Base-by-base conservation (phyloP, 2,888 invertebrate genomes). In the Coelogynopora nodosa region DNA sequence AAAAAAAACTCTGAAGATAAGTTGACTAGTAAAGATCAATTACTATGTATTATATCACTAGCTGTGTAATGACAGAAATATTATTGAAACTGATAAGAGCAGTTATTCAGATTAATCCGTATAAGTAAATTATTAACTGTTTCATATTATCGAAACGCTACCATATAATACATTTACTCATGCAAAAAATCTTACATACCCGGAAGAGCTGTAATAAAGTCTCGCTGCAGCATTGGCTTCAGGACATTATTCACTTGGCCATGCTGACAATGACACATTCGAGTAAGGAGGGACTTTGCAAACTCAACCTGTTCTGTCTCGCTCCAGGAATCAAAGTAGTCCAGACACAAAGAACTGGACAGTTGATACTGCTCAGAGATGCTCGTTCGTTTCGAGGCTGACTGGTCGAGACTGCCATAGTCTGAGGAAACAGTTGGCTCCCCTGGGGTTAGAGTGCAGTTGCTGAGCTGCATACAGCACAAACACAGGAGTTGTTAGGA, bases 261-360 rank as follows among this genome's bases (percentile, higher is more conserved):
- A 92, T 99, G 98, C 91, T 99, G 99, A 92, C 97, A 97, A 93
- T 99, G 99, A 92, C 97, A 97, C 98, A 99, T 98, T 26, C 80
- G 86, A 27, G 18, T 31, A 26, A 86, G 80, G 23, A 99, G 74
- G 27, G 5, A n/a, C 27, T 74, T 2, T 23, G 74, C 23, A 23
- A 74, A 74, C 27, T 74, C 74, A 2, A 74, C 74, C 27, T 74
- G 74, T 23, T 74, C 74, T 5, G 23, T 26, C 74, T 74, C 74
- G 74, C 23, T 74, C 74, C 74, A 74, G 2, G 74, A 74, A 23
- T 74, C 74, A 23, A 74, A 74, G 74, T 74, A 74, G 74, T 74
- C 74, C 74, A 74, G 23, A 23, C 74, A 74, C 10, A 74, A 2
- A 5, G 23, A 5, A 23, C 10, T 13, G 23, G 23, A 10, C 23